Conservation (phyloP, 2,888 invertebrate species). For the Ctena decussata region DNA sequence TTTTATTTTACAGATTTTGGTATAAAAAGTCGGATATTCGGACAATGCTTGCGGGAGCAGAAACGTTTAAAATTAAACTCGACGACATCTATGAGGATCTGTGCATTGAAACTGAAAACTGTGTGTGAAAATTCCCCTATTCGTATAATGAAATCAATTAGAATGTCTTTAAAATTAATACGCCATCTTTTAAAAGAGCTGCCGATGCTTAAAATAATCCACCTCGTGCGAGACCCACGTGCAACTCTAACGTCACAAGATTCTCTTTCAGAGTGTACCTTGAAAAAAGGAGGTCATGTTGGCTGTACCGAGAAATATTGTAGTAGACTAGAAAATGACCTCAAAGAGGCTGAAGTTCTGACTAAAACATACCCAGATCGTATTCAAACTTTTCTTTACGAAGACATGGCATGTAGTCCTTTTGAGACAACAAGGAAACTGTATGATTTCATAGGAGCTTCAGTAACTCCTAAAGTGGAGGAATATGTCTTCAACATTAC, state of each 20-base stretch:
- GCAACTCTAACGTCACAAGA: slow-evolving; percentile 53
- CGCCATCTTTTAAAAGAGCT: slow-evolving; percentile 35
- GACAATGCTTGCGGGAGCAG: no score
- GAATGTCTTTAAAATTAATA: slow-evolving; percentile 36
- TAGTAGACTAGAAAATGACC: slow-evolving; percentile 44
- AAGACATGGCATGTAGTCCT: slow-evolving; percentile 53
- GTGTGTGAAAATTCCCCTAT: slow-evolving; percentile 49
- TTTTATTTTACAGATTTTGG: no score
- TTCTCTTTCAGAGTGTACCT: slow-evolving; percentile 29
- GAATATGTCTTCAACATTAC: slow-evolving; percentile 58
- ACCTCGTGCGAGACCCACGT: slow-evolving; percentile 64
- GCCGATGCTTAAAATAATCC: slow-evolving; percentile 58
- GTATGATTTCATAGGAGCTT: slow-evolving; percentile 53
- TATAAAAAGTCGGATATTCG: no score
- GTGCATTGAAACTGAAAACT: slow-evolving; percentile 19
- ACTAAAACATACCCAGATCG: slow-evolving; percentile 40
- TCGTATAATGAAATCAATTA: slow-evolving; percentile 59
- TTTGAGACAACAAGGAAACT: slow-evolving; percentile 46
- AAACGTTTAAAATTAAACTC: no score
- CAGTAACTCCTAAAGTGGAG: slow-evolving; percentile 38
- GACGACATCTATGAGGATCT: not conserved
- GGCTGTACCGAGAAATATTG: slow-evolving; percentile 40
- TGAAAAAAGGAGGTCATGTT: not conserved
- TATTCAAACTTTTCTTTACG: slow-evolving; percentile 51
- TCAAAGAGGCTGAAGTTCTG: slow-evolving; percentile 40